phyloP scores from a whole-genome alignment of 2,888 invertebrate species.

The Malacosoma neustria region DNA sequence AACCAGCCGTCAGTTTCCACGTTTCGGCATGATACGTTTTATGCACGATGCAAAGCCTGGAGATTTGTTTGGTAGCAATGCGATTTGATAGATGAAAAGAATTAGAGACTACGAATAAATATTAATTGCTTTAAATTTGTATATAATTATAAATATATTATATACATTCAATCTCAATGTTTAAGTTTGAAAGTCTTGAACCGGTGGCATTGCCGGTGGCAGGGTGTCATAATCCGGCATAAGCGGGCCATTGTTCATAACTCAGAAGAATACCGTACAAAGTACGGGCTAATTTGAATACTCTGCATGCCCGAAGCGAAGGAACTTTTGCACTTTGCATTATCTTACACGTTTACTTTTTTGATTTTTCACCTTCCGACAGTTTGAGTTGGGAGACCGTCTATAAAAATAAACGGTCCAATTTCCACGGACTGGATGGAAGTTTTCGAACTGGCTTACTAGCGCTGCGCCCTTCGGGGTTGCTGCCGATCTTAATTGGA shows the following conservation, averaged over 20 bases:
- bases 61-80: too few relatives aligned
- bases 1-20: too few relatives aligned
- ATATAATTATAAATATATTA: background rate
- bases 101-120: too few relatives aligned
- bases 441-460: background rate
- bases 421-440: background rate
- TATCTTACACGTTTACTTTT: constrained; percentile 3
- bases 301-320: background rate
- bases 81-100: too few relatives aligned
- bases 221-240: background rate
- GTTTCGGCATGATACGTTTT: too few relatives aligned
- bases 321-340: constrained; percentile 4
- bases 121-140: too few relatives aligned
- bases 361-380: constrained; percentile 3
- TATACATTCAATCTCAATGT: background rate
- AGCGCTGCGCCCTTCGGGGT: background rate
- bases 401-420: constrained; percentile 6
- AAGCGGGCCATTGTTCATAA: background rate
- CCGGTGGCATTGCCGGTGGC: background rate
- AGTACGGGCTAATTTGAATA: constrained; percentile 2
- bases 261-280: background rate
- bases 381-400: constrained; percentile 1
- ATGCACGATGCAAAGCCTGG: too few relatives aligned
- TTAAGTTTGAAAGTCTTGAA: background rate
- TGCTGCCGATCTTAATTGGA: background rate